Evolutionary conservation across 1,140 invertebrate genomes (phyloP).

Genomic region (Drosophila micromelanica): DNA sequence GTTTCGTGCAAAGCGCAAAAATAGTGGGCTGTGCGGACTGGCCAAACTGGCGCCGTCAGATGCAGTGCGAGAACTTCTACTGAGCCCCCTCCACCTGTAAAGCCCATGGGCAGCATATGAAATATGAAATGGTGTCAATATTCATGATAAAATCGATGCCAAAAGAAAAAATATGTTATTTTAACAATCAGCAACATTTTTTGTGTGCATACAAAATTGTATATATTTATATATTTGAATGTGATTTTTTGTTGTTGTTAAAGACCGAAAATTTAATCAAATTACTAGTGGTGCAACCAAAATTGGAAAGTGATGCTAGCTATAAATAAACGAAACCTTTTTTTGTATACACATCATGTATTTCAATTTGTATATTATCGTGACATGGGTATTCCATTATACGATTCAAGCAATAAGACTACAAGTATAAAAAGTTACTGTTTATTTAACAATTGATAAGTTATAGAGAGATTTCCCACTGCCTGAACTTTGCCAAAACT

Average conservation of each 20-base stretch:
- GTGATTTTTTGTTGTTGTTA: background rate
- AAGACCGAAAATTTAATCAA: constrained; percentile 6
- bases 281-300: background rate
- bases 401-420: background rate
- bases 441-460: background rate
- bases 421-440: background rate
- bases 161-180: background rate
- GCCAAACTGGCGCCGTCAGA: constrained; percentile 67
- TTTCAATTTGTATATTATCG: background rate
- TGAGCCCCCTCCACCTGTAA: constrained; percentile 27
- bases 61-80: constrained; percentile 69
- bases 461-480: background rate
- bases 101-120: background rate
- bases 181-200: constrained; percentile 18
- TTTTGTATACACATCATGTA: background rate
- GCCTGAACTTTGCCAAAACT: too few species aligned
- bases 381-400: background rate
- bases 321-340: constrained; percentile 6
- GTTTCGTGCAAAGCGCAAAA: constrained; percentile 60
- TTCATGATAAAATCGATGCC: constrained; percentile 19
- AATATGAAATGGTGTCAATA: constrained; percentile 22
- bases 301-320: constrained; percentile 20
- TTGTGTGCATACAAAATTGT: background rate
- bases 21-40: constrained; percentile 75
- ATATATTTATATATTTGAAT: constrained; percentile 2